Base-by-base conservation (phyloP, 2,113 vertebrate species). In the Meleagris gallopavo region DNA sequence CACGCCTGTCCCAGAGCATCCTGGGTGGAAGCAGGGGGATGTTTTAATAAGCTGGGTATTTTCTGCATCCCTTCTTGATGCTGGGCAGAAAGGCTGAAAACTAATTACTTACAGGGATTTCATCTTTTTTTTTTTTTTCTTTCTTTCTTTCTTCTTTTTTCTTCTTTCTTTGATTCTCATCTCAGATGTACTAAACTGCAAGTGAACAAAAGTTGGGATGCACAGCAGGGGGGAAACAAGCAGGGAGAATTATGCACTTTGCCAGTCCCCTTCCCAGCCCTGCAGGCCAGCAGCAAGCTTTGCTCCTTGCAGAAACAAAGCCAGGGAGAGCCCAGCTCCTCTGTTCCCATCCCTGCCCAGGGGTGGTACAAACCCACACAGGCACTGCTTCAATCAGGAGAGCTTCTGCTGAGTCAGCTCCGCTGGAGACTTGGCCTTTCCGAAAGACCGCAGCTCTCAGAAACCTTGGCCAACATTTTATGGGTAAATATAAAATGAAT, bases 331-430 rank as follows among this genome's bases (percentile, higher is more conserved):
- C 20, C 72, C 61, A 61, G 40, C 43, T 65, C 14, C 50, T 67
- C 58, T 83, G 27, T 48, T 96, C 81, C 69, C 52, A 89, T 8
- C 34, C 62, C 32, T 84, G 66, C 50, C 80, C 43, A 40, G 66
- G 38, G 58, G 40, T 18, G 70, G 36, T 46, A 45, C 15, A 16
- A 77, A 69, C 50, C 77, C 61, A 18, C 64, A 46, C 5, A 61
- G 55, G 64, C 78, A 34, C 60, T 1, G 17, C 54, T 94, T 97
- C 88, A 77, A 64, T 89, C 92, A 61, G 74, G 43, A 16, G 8
- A 38, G 46, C 75, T 85, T 91, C 60, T 65, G 96, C 95, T 91
- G 95, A 97, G 83, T 97, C 97, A 96, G 96, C 92, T 57, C 45
- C 29, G 41, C 66, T 79, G 74, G 90, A 86, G 93, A 86, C 82